phyloP scores from a whole-genome alignment of 2,797 vertebrate genomes.

The Peromyscus melanophrys region DNA sequence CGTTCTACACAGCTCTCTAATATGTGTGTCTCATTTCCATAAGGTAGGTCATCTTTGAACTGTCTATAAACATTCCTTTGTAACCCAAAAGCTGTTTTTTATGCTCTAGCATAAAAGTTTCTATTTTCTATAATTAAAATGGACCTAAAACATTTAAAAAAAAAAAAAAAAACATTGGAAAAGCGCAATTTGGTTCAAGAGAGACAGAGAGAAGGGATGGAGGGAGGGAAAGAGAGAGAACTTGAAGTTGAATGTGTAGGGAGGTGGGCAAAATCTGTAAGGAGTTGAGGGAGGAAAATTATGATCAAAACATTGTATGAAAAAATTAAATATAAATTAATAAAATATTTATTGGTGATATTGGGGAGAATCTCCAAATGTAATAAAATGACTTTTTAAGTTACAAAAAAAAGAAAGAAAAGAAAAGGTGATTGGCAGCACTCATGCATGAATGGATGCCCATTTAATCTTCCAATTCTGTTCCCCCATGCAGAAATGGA shows the following conservation, averaged over 20 bases:
- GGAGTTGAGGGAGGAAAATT: too few species aligned
- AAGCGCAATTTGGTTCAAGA: neutral
- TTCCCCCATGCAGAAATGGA: neutral
- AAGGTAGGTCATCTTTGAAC: neutral
- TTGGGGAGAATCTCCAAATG: neutral
- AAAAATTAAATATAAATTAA: neutral
- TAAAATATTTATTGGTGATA: neutral
- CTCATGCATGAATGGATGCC: neutral
- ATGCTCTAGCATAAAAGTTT: neutral
- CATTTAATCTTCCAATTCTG: constrained; percentile 8
- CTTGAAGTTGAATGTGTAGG: neutral
- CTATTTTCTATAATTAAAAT: constrained; percentile 31
- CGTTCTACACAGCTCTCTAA: neutral
- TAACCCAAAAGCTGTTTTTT: neutral
- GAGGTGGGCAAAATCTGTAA: neutral
- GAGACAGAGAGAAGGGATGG: too few species aligned
- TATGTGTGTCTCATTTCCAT: neutral
- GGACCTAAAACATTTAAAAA: neutral
- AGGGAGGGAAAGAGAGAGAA: neutral
- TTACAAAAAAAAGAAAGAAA: neutral
- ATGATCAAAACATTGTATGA: neutral
- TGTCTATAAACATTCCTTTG: neutral
- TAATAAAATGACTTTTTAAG: neutral
- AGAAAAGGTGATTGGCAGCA: neutral
- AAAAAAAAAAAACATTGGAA: neutral